These are phyloP conservation scores for Zaprionus obscuricornis DNA, from an alignment of 2,888 invertebrate genomes.

Conservation along the genomic window DNA sequence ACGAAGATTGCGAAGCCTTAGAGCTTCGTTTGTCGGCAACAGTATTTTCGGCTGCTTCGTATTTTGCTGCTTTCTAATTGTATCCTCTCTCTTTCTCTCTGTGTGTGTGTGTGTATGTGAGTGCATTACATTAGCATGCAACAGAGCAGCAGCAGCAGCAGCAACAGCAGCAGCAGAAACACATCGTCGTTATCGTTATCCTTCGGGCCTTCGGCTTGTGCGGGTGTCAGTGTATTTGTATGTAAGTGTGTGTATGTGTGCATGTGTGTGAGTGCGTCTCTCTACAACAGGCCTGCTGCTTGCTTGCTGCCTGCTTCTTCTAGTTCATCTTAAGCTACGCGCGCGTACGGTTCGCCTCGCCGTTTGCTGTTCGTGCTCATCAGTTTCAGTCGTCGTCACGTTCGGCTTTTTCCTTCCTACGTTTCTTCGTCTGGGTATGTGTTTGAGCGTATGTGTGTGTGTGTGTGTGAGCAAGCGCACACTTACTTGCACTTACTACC, in stretches of 20 bases:
- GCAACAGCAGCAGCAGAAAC: conserved; percentile 24
- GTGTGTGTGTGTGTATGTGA: conserved; percentile 41
- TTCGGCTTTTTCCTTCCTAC: conserved; percentile 38
- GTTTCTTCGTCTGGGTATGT: conserved; percentile 70
- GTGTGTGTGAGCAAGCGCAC: conserved; percentile 73
- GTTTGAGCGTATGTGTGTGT: conserved; percentile 29
- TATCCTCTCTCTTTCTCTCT: conserved; percentile 40
- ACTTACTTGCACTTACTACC: conserved; percentile 76
- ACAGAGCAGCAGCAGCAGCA: conserved; percentile 24
- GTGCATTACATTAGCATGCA: conserved; percentile 64
- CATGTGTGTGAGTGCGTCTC: conserved; percentile 49
- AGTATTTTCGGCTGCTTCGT: conserved; percentile 59
- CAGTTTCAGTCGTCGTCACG: conserved; percentile 52
- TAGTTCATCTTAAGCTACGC: conserved; percentile 81
- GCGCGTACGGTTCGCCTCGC: conserved; percentile 71
- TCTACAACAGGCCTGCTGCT: conserved; percentile 51
- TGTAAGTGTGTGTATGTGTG: conserved; percentile 13
- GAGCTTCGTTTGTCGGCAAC: conserved; percentile 18
- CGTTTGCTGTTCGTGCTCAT: conserved; percentile 58
- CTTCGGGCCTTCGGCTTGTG: conserved; percentile 49
- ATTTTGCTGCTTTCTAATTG: conserved; percentile 70
- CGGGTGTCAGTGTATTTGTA: conserved; percentile 25
- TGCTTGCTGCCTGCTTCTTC: conserved; percentile 77
- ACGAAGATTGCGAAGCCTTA: conserved; percentile 60
- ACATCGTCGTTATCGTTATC: conserved; percentile 40